Evolutionary conservation across 2,797 vertebrate species (phyloP).

Genomic region (Karalla daura): DNA sequence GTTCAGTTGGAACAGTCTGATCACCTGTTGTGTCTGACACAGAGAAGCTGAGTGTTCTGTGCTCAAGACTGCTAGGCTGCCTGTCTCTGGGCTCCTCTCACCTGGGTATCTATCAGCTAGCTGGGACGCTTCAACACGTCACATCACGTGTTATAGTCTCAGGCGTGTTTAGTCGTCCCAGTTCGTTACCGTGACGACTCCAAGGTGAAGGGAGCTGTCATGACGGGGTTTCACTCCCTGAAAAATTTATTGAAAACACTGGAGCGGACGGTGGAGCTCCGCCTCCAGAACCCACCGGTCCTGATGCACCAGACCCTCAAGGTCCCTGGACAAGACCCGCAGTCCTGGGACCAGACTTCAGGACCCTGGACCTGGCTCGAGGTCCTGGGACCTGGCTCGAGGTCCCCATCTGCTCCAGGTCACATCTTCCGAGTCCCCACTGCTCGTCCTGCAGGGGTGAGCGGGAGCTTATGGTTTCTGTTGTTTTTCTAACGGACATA

Average conservation of each 20-base stretch:
- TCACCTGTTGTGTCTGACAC: slow-evolving; percentile 66
- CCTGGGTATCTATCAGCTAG: slow-evolving; percentile 23
- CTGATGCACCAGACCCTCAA: background rate
- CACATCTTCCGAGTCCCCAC: slow-evolving; percentile 40
- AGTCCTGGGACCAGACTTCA: too few species aligned
- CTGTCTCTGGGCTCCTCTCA: slow-evolving; percentile 43
- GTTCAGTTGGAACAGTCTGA: slow-evolving; percentile 70
- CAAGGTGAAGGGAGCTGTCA: slow-evolving; percentile 29
- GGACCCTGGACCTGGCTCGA: too few species aligned
- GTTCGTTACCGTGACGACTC: slow-evolving; percentile 15
- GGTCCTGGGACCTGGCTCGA: background rate
- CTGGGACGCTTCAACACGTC: slow-evolving; percentile 12
- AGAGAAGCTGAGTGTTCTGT: slow-evolving; percentile 61
- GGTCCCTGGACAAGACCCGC: background rate
- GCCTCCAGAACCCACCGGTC: background rate
- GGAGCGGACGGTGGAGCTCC: slow-evolving; percentile 8
- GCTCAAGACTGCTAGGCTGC: slow-evolving; percentile 80
- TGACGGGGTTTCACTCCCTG: slow-evolving; percentile 17
- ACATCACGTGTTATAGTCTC: slow-evolving; percentile 21
- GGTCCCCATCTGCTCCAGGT: background rate
- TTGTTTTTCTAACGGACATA: slow-evolving; percentile 76
- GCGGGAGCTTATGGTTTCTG: slow-evolving; percentile 61
- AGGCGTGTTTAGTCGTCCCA: slow-evolving; percentile 16
- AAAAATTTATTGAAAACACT: background rate
- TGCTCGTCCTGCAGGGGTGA: slow-evolving; percentile 32